phyloP scores from a whole-genome alignment of 35 echinoderm and acorn worm species.

The Heliocidaris tuberculata region DNA sequence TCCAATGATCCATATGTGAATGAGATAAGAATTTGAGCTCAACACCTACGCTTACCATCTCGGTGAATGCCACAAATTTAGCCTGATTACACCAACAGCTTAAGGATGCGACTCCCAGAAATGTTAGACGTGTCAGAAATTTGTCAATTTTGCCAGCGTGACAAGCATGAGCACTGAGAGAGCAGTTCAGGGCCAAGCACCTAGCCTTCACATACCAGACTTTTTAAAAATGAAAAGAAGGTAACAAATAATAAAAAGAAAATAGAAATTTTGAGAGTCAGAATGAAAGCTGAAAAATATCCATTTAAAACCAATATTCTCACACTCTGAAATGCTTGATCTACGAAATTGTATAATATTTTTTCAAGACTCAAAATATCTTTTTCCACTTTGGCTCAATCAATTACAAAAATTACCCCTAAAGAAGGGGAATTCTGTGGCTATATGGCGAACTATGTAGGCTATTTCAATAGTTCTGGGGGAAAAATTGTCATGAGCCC shows the following conservation, averaged over 20 bases:
- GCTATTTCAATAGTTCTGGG: not conserved
- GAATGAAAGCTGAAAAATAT: too few species aligned
- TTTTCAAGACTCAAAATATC: too few species aligned
- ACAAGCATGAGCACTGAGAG: constrained; percentile 18
- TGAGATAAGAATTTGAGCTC: constrained; percentile 32
- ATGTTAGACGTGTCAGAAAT: constrained; percentile 41
- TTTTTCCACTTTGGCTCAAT: too few species aligned
- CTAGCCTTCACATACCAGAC: not conserved
- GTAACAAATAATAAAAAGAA: not conserved
- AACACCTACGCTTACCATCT: constrained; percentile 3
- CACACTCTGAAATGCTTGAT: too few species aligned
- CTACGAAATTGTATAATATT: too few species aligned
- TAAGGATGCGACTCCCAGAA: constrained; percentile 25
- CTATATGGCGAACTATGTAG: not conserved
- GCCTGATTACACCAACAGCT: constrained; percentile 32
- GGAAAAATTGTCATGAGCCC: too few species aligned
- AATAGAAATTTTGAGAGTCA: too few species aligned
- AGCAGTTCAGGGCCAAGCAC: constrained; percentile 11
- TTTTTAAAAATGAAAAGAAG: not conserved
- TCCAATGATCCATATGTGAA: constrained; percentile 36
- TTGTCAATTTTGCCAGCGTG: constrained; percentile 40
- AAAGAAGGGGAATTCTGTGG: too few species aligned
- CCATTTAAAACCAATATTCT: too few species aligned
- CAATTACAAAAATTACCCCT: too few species aligned
- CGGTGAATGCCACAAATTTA: constrained; percentile 36